Conservation (phyloP, 2,888 invertebrate species). For the Pammene aurita region DNA sequence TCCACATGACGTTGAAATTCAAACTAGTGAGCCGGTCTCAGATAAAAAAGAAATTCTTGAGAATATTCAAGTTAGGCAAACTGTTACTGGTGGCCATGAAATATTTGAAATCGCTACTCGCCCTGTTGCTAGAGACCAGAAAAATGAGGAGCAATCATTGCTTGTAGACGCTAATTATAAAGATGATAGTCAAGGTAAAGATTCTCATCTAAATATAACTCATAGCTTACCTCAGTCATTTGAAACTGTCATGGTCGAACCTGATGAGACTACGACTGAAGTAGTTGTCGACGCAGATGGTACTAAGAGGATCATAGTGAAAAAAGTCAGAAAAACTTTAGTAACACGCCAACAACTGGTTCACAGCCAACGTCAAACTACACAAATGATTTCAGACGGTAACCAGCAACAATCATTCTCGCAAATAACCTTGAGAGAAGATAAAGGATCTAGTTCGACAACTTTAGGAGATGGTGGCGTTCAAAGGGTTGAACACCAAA, state of each 20-base stretch:
- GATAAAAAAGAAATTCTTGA: slow-evolving; percentile 81
- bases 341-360: slow-evolving; percentile 86
- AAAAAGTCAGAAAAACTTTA: slow-evolving; percentile 87
- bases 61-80: slow-evolving; percentile 87
- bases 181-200: slow-evolving; percentile 78
- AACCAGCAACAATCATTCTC: slow-evolving; percentile 86
- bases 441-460: slow-evolving; percentile 84
- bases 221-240: slow-evolving; percentile 90
- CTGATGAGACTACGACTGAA: slow-evolving; percentile 92
- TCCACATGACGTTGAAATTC: slow-evolving; percentile 84
- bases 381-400: slow-evolving; percentile 81
- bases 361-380: slow-evolving; percentile 84
- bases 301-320: slow-evolving; percentile 90
- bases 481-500: slow-evolving; percentile 85
- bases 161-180: slow-evolving; percentile 89
- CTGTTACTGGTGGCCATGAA: slow-evolving; percentile 85
- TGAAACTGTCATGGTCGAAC: slow-evolving; percentile 91
- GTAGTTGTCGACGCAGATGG: slow-evolving; percentile 92
- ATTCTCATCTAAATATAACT: slow-evolving; percentile 87
- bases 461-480: slow-evolving; percentile 84
- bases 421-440: slow-evolving; percentile 86
- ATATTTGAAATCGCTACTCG: slow-evolving; percentile 88
- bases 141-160: slow-evolving; percentile 84
- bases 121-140: slow-evolving; percentile 77
- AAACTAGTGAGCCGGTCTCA: slow-evolving; percentile 81